Evolutionary conservation across 2,113 vertebrate species (phyloP), one percentile per base, ranked within the genome.

Genomic region (Epinephelus lanceolatus): DNA sequence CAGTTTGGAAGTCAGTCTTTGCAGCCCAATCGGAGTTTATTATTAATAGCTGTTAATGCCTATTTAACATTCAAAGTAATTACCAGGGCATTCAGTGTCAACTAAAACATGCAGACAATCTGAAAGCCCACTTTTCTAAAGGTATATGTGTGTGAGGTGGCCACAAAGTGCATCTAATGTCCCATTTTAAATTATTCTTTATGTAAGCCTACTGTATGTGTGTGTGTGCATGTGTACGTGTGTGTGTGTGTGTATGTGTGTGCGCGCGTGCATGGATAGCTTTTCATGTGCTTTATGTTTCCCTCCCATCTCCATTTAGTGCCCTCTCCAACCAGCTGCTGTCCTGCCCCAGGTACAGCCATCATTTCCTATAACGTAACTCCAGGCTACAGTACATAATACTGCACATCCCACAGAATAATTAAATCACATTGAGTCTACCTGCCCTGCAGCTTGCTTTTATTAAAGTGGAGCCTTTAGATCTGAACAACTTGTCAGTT

Each of bases 281-380:
- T 81, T 83, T 71, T 91, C 42, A 82, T 76, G 80, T 83, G 27
- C 47, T 93, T 89, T 83, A 60, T 87, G 72, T 92, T 90, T 87
- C 71, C 67, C 84, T 83, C 57, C 83, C 78, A 84, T 91, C 86
- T 94, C 80, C 82, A 81, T 93, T 78, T 87, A 95, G 93, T 90
- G 86, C 84, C 89, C 88, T 86, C 84, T 92, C 89, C 92, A 91
- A 76, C 74, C 90, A 87, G 87, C 91, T 86, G 90, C 90, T 88
- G 88, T 91, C 86, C 89, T 63, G 77, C 84, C 92, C 57, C 91
- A 94, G 93, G 94, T 94, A 95, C 82, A 91, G 66, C 71, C 61
- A 62, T 49, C 49, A 23, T 70, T 59, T 88, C 51, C 70, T 61
- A 18, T 53, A 57, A 71, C 6, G 53, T 40, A 70, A 42, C 65